A percentile compares a stretch with the other conserved stretches of the same genome.
These are phyloP conservation scores for Drosophila antonietae DNA, from an alignment of 2,888 invertebrate genomes.

Conservation along the genomic window DNA sequence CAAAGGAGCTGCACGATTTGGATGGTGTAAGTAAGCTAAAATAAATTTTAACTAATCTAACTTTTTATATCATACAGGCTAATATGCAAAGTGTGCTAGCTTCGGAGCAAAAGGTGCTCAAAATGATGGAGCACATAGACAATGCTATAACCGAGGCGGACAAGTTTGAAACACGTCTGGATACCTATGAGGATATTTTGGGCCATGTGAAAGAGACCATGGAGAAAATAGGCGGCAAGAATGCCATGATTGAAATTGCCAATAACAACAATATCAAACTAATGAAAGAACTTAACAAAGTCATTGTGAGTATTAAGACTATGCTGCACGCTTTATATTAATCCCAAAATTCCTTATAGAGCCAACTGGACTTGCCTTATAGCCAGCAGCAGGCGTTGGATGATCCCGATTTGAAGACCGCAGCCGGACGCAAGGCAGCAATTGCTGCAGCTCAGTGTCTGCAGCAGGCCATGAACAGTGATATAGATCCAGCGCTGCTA, in stretches of 20 bases:
- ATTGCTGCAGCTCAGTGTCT: slow-evolving; percentile 90
- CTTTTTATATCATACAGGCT: slow-evolving; percentile 84
- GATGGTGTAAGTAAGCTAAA: slow-evolving; percentile 88
- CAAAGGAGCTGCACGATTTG: slow-evolving; percentile 92
- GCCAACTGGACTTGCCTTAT: slow-evolving; percentile 89
- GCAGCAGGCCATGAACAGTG: slow-evolving; percentile 90
- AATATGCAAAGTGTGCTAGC: slow-evolving; percentile 96
- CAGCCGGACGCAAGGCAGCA: slow-evolving; percentile 87
- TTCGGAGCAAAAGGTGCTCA: slow-evolving; percentile 92
- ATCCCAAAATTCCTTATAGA: slow-evolving; percentile 81
- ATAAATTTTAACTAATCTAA: background rate
- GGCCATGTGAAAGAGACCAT: slow-evolving; percentile 94
- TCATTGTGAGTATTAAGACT: slow-evolving; percentile 88
- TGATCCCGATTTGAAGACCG: slow-evolving; percentile 90
- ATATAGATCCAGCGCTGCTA: slow-evolving; percentile 88
- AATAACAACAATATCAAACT: slow-evolving; percentile 93
- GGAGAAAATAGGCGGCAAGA: slow-evolving; percentile 96
- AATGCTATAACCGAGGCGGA: slow-evolving; percentile 91
- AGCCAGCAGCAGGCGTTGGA: slow-evolving; percentile 88
- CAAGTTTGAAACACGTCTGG: slow-evolving; percentile 89
- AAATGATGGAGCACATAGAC: slow-evolving; percentile 92
- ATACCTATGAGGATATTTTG: slow-evolving; percentile 92
- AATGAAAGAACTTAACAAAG: slow-evolving; percentile 90
- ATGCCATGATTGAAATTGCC: slow-evolving; percentile 93
- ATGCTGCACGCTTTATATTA: background rate